These are phyloP conservation scores for Hypselothyrea guttata DNA, from an alignment of 2,888 invertebrate species.

Conservation along the genomic window DNA sequence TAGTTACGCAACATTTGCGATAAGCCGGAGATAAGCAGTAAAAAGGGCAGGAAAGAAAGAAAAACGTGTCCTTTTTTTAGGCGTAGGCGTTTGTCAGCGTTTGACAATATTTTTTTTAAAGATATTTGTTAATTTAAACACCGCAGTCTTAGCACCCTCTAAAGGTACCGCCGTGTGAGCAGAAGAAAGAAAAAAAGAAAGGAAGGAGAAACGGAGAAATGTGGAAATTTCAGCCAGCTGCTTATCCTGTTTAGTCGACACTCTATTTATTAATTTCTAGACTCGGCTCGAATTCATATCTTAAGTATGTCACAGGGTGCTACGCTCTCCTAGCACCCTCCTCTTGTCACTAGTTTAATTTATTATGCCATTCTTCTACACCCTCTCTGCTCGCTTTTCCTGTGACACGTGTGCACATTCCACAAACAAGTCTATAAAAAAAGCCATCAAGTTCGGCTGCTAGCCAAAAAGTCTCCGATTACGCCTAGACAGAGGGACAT, in stretches of 20 bases:
- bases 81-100: slow-evolving; percentile 49
- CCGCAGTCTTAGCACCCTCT: slow-evolving; percentile 36
- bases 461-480: slow-evolving; percentile 9
- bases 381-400: neutral
- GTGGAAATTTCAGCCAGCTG: slow-evolving; percentile 59
- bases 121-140: slow-evolving; percentile 63
- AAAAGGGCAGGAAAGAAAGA: neutral
- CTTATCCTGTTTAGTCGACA: slow-evolving; percentile 55
- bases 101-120: slow-evolving; percentile 59
- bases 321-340: neutral
- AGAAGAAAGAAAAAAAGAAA: too few species aligned
- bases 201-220: too few species aligned
- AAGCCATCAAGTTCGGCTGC: slow-evolving; percentile 16
- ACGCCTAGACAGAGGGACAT: too few species aligned
- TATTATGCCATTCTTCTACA: slow-evolving; percentile 21
- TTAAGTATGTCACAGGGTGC: slow-evolving; percentile 14
- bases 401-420: slow-evolving; percentile 48
- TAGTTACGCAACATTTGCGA: slow-evolving; percentile 73
- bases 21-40: slow-evolving; percentile 52
- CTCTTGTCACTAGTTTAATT: slow-evolving; percentile 62
- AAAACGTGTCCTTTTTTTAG: slow-evolving; percentile 33
- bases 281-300: slow-evolving; percentile 8
- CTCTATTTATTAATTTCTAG: slow-evolving; percentile 66
- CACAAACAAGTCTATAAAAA: slow-evolving; percentile 7
- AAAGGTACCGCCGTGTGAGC: neutral